Evolutionary conservation across 2,888 invertebrate species (phyloP), one percentile per base, ranked within the genome.

Genomic region (Eurytoma adleriae): DNA sequence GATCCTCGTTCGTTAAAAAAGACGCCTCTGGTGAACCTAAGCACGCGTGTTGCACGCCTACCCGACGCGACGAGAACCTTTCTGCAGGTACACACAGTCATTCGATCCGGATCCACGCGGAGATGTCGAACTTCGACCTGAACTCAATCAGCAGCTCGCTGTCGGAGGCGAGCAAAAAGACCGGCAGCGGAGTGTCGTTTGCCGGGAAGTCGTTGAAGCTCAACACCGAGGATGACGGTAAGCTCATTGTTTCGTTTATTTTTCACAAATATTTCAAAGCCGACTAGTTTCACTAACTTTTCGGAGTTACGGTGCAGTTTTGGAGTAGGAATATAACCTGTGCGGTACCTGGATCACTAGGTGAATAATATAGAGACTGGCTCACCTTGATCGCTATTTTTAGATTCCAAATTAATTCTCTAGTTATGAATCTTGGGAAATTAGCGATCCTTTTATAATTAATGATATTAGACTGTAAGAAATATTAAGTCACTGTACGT

Each of bases 141-240:
- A 92, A 92, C 79, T 92, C 93, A n/a, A 91, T 94, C 66, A 91
- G 89, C 74, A 83, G 86, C 71, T 86, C 87, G 76, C 79, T 90
- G 62, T 85, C 86, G 50, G 85, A 86, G 30, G 86, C 87, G 50
- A 83, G 81, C 54, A 68, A 84, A 54, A 85, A 85, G 71, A 83
- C 84, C 59, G 88, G 88, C 24, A 92, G 88, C 85, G 96, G 96
- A 69, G 94, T 98, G 18, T 95, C 95, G 87, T 98, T 97, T 90
- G 94, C 95, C 81, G 96, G 96, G 76, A 94, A 94, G 91, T 94
- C 94, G 0, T 90, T 96, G 71, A 96, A 96, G 91, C 93, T 98
- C 86, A 93, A 97, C 89, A 93, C 93, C 0, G 95, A 94, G 72
- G 93, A 94, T 79, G 96, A 97, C 92, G 97, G 97, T 97, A 92